Base-by-base conservation (phyloP, 2,888 invertebrate species). In the Philopedon plagiatum region DNA sequence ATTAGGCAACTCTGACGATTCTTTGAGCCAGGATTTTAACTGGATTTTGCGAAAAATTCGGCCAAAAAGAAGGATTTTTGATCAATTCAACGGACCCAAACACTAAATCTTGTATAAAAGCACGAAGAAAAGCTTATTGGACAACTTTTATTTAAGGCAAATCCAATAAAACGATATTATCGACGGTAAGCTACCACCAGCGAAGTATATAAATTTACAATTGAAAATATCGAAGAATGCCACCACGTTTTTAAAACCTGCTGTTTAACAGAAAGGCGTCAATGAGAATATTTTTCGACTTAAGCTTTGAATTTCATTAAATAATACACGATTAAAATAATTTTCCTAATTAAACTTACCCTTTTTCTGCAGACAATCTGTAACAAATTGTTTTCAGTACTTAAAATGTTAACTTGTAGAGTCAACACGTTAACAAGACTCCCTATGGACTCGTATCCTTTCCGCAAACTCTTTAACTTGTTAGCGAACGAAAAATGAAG, bases 1-100 rank as follows among this genome's bases (percentile, higher is more conserved):
- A 82, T 83, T 81, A 81, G 76, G 74, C 78, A 76, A 78, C 77
- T 80, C 81, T 81, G 82, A 82, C 81, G 81, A 80, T 81, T 78
- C 79, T 80, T 81, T 80, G 81, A 57, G 79, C 77, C 78, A 71
- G 82, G 82, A 82, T 81, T 83, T 81, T 77, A 76, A 81, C 78
- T 81, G 81, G 81, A 82, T 83, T 81, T 80, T 78, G 77, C 78
- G 78, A 79, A 80, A 80, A 81, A 67, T 63, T 72, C 57, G 62
- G n/a, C 63, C 72, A 62, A 72, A 60, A 67, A 61, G 65, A 58
- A 60, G 72, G 67, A 67, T 72, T 72, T 72, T 63, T 72, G 72
- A 72, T 72, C 72, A 72, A 72, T 72, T 72, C 72, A 46, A 62
- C 57, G 61, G 61, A 61, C 66, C 66, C 57, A 66, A 66, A 71